Evolutionary conservation across 92 coral and sea anemone genomes (phyloP).

Genomic region (Porites lobata): DNA sequence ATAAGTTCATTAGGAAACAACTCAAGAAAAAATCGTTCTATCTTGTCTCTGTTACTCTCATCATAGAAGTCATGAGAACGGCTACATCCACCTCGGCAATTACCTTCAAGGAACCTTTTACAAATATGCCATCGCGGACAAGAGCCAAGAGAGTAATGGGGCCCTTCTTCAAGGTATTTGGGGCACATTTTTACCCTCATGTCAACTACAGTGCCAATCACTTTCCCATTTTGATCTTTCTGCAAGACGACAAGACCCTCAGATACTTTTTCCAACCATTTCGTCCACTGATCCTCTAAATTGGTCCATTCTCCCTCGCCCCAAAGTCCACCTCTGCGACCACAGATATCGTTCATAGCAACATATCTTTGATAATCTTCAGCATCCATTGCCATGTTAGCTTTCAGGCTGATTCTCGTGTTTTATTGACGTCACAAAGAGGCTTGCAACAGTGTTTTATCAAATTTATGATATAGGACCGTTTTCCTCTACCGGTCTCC

Average conservation of each 20-base stretch:
- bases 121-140: constrained; percentile 35
- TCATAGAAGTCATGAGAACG: constrained; percentile 56
- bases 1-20: background rate
- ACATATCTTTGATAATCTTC: no score
- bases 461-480: no score
- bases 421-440: no score
- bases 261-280: constrained; percentile 43
- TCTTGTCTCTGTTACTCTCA: constrained; percentile 11
- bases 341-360: no score
- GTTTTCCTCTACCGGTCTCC: no score
- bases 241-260: background rate
- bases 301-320: background rate
- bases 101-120: constrained; percentile 45
- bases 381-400: background rate
- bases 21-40: constrained; percentile 7
- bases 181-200: constrained; percentile 44
- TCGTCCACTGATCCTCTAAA: constrained; percentile 3
- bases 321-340: constrained; percentile 29
- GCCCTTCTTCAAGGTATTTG: constrained; percentile 44
- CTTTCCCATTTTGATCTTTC: constrained; percentile 22
- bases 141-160: background rate
- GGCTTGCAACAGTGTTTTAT: no score
- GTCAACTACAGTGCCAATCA: constrained; percentile 8
- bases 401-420: no score
- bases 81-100: constrained; percentile 19